Conservation (phyloP, 2,888 invertebrate species). For the Ormia ochracea region DNA sequence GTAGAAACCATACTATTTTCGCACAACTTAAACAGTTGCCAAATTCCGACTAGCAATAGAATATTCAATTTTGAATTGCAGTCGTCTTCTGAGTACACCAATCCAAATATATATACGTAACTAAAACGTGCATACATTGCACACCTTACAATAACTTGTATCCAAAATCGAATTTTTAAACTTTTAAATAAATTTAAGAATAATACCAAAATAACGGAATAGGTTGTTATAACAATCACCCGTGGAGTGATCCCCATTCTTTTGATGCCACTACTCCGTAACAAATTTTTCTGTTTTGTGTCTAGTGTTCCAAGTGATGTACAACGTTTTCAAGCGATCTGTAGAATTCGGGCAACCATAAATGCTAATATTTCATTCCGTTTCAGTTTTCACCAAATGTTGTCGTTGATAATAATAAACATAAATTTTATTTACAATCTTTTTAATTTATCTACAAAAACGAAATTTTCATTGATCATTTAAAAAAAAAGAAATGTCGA, state of each 20-base stretch:
- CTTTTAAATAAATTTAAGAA: background rate
- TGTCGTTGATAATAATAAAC: slow-evolving; percentile 18
- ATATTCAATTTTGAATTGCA: no score
- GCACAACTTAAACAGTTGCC: no score
- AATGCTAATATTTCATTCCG: background rate
- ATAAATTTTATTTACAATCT: slow-evolving; percentile 60
- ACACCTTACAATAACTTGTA: no score
- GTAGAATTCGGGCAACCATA: background rate
- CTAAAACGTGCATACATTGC: no score
- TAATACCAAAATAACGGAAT: background rate
- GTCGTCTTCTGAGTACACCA: no score
- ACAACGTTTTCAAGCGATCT: background rate
- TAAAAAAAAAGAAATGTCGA: slow-evolving; percentile 37
- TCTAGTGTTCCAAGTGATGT: background rate
- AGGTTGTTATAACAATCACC: background rate
- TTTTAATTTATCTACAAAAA: slow-evolving; percentile 57
- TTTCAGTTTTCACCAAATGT: slow-evolving; percentile 13
- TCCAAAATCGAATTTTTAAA: background rate
- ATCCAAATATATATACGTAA: no score
- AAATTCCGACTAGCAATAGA: no score
- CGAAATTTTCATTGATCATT: slow-evolving; percentile 58
- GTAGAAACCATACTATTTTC: no score
- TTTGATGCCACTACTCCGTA: background rate
- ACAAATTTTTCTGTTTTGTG: background rate
- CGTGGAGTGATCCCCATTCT: background rate